Base-by-base conservation (phyloP, 2,888 invertebrate species). In the Phyllotreta cruciferae region DNA sequence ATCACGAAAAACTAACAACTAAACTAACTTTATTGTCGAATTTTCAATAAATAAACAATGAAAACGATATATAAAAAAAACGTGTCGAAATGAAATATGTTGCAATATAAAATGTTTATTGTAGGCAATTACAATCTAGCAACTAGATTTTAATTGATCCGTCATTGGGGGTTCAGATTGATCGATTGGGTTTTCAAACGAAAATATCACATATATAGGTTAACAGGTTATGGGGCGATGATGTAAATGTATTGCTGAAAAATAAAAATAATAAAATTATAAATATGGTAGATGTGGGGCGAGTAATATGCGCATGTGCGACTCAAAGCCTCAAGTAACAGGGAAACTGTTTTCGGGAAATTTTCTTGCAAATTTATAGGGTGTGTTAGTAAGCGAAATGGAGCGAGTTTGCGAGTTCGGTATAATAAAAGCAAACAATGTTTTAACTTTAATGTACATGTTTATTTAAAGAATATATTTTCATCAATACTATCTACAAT, bases 241-340 rank as follows among this genome's bases (percentile, higher is more conserved):
- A 72, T 75, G 73, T 67, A 71, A 72, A 77, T 77, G 76, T 75
- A 78, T 73, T 54, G 78, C 78, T 79, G 79, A 78, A 79, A 78
- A 77, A 74, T 73, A 78, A 77, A 75, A 73, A 66, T 67, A 72
- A 70, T 58, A 13, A 68, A 73, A 74, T 70, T 69, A 71, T 71
- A 71, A 66, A 35, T 63, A 71, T 60, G 62, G 45, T 44, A 64
- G 9, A 39, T 56, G 68, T 62, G 63, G 55, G 41, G 64, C 57
- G 62, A 68, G 64, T 66, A 64, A 58, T 69, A 66, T 68, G 64
- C 68, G 66, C 66, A 63, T 53, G 62, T 66, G 66, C 39, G n/a
- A 38, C 13, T 10, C 24, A 47, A 57, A 53, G 53, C 47, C 6
- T 3, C 3, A 45, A 13, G 11, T 55, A 11, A 37, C 45, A 54